Evolutionary conservation across 2,888 invertebrate genomes (phyloP).

Genomic region (Cinara cedri): DNA sequence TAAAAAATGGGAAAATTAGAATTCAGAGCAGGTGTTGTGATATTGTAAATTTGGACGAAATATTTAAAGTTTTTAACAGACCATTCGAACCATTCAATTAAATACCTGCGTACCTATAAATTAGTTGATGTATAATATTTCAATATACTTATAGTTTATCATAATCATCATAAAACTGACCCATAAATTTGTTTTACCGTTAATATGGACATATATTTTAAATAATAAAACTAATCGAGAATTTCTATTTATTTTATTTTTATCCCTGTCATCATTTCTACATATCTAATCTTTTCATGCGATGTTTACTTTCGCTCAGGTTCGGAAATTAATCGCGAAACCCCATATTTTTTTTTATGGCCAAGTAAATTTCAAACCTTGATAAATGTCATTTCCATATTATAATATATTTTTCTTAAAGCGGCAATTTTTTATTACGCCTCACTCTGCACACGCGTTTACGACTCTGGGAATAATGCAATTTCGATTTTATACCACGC

Average conservation of each 20-base stretch:
- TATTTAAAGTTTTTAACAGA: too few species aligned
- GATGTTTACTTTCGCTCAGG: constrained; percentile 15
- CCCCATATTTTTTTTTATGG: constrained; percentile 10
- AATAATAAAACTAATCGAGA: neutral
- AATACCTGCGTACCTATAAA: too few species aligned
- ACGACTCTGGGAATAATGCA: constrained; percentile 1
- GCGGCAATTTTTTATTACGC: neutral
- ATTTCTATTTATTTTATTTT: constrained; percentile 19
- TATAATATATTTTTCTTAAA: neutral
- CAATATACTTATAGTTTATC: too few species aligned
- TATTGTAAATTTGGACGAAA: too few species aligned
- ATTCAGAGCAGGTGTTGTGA: too few species aligned
- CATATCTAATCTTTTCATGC: constrained; percentile 10
- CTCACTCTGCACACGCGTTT: neutral
- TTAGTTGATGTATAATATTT: too few species aligned
- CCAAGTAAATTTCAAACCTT: constrained; percentile 17
- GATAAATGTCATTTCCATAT: constrained; percentile 10
- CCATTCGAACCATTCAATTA: too few species aligned
- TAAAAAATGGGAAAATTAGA: too few species aligned
- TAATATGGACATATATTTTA: constrained; percentile 4
- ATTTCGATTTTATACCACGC: constrained; percentile 12
- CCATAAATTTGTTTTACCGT: neutral
- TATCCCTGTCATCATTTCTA: constrained; percentile 9
- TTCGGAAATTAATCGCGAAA: constrained; percentile 25
- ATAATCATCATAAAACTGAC: too few species aligned